Evolutionary conservation across 2,113 vertebrate genomes (phyloP), one percentile per base, ranked within the genome.

Genomic region (Limnothrissa miodon): DNA sequence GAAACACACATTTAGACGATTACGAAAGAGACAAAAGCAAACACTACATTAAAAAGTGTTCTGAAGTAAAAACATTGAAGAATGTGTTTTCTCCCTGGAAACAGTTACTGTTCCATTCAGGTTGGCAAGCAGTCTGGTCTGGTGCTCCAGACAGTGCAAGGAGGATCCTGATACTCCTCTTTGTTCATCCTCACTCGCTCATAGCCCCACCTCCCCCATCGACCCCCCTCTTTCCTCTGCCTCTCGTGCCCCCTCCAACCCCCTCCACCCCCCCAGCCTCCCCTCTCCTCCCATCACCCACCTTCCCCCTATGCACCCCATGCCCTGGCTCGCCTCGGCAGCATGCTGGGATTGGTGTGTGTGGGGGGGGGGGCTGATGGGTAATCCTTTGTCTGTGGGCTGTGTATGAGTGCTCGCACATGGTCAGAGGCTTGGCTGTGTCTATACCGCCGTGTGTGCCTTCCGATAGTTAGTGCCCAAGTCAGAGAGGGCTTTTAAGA

Each of bases 121-220:
- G 25, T 29, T 29, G 29, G 25, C 59, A 62, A 4, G 13, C 66
- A 74, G 66, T 39, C 66, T 36, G 33, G 29, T 36, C 66, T 36
- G 33, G 29, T 36, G 25, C 10, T 5, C 25, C 33, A 74, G 66
- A 74, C 66, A 74, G 66, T 36, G 29, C 33, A 33, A 74, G 33
- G 29, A 74, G 66, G 66, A 36, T 39, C 66, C 66, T 36, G 66
- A 81, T 74, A 74, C 66, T 36, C 13, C 33, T 36, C 66, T 74
- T 74, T 74, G 66, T 74, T 74, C 66, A 36, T 74, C 66, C 25
- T 33, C 33, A 33, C 9, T 74, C 66, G 66, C 66, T 17, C 66
- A 74, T 39, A 74, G 59, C 25, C 11, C 11, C 66, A 13, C 21
- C 83, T 51, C 74, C 85, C 89, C 89, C 85, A 78, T 78, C 82